Percentiles rank a stretch among this genome's conserved stretches.
phyloP scores from a whole-genome alignment of 1,140 invertebrate genomes.

The Calosoma granatense region DNA sequence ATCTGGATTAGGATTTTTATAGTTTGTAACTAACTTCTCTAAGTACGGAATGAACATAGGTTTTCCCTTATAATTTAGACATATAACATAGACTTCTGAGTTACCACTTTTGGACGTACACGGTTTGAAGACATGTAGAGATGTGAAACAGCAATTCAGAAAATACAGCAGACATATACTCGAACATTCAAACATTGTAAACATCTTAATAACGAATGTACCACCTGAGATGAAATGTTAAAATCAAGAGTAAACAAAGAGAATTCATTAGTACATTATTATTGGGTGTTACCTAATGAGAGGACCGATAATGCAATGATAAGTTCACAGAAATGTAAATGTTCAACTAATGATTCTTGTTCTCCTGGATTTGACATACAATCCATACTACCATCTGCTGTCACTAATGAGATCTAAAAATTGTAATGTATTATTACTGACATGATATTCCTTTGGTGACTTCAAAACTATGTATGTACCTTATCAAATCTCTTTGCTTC shows the following conservation, averaged over 20 bases:
- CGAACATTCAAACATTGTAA: slow-evolving; percentile 79
- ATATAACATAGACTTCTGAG: slow-evolving; percentile 85
- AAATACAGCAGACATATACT: slow-evolving; percentile 73
- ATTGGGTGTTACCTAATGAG: slow-evolving; percentile 35
- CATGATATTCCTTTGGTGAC: too few species aligned
- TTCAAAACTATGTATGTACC: slow-evolving; percentile 28
- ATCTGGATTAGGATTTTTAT: slow-evolving; percentile 28
- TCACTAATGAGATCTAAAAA: slow-evolving; percentile 53
- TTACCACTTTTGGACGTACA: slow-evolving; percentile 87
- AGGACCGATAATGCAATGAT: slow-evolving; percentile 63
- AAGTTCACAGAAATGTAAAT: slow-evolving; percentile 74
- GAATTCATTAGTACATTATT: slow-evolving; percentile 9
- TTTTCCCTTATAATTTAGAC: slow-evolving; percentile 50
- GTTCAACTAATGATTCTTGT: slow-evolving; percentile 69
- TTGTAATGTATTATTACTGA: background rate
- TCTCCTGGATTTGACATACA: slow-evolving; percentile 73
- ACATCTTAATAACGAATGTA: slow-evolving; percentile 81
- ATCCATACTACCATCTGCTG: slow-evolving; percentile 89
- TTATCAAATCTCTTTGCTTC: slow-evolving; percentile 30
- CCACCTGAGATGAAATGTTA: slow-evolving; percentile 46
- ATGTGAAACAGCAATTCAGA: slow-evolving; percentile 60
- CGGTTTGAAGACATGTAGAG: slow-evolving; percentile 75
- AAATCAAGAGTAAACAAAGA: slow-evolving; percentile 9
- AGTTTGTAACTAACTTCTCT: slow-evolving; percentile 38
- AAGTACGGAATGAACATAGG: slow-evolving; percentile 36